Evolutionary conservation across 2,888 invertebrate species (phyloP), one percentile per base, ranked within the genome.

Genomic region (Pyrrhia umbra): DNA sequence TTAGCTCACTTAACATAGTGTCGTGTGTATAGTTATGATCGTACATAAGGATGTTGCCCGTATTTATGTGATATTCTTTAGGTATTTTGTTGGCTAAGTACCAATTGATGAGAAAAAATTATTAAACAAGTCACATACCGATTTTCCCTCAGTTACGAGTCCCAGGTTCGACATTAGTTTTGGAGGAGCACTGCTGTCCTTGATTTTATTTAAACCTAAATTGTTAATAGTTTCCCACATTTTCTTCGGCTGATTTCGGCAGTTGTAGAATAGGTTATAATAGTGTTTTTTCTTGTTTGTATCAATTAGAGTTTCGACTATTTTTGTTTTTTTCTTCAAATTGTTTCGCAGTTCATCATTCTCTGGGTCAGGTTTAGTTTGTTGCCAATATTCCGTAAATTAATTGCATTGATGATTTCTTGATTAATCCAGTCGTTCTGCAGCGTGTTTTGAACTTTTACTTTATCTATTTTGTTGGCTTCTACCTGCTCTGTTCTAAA

Each of bases 371-470:
- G 55, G 46, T 25, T 75, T 73, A 0, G 52, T 6, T 45, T 51
- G 34, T 23, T 37, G 23, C 78, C 79, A 77, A n/a, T 23, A 37
- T 81, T 80, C 50, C 80, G 68, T 16, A 51, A n/a, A 13, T 64
- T 68, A 9, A 82, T 81, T 30, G 25, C 46, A 6, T 42, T 9
- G n/a, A 79, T 66, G 0, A 80, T 60, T 5, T 62, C 34, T 40
- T 62, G 71, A 16, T 74, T 71, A 25, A 82, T 77, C 79, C 80
- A 82, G 21, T 79, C 76, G n/a, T 69, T 34, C 21, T 42, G 30
- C 1, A 74, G 76, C 39, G 34, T 16, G 30, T 77, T 79, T 1
- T 58, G 4, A 10, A 68, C 63, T 70, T 80, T 75, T 0, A 47
- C 63, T 39, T 80, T 79, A 0, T 1, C 15, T 15, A 51, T 45